phyloP scores from a whole-genome alignment of 2,113 vertebrate genomes.

The Poicephalus meyeri region DNA sequence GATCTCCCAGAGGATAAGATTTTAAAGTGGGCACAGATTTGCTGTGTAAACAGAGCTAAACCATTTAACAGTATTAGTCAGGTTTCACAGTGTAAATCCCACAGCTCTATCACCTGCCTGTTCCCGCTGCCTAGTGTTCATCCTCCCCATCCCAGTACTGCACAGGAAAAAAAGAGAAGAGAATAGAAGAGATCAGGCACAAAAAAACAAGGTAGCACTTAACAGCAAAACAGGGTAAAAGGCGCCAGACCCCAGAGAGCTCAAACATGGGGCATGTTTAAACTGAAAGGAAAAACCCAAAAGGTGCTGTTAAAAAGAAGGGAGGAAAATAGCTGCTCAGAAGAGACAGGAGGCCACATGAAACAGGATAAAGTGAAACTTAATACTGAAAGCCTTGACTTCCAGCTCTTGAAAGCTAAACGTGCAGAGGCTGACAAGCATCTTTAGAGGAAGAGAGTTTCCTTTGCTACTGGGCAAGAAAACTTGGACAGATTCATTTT shows the following conservation, averaged over 20 bases:
- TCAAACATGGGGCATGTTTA: neutral
- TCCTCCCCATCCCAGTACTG: neutral
- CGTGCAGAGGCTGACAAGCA: neutral
- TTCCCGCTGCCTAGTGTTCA: neutral
- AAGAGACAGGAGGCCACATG: neutral
- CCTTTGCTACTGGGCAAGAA: neutral
- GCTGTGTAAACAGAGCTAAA: neutral
- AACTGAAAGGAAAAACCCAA: neutral
- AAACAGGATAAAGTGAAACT: neutral
- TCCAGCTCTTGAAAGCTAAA: neutral
- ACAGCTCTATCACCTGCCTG: neutral
- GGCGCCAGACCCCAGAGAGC: neutral
- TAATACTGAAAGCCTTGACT: neutral
- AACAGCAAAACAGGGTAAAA: neutral
- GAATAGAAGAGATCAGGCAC: neutral
- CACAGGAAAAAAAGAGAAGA: neutral
- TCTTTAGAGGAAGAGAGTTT: neutral
- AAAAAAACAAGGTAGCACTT: neutral
- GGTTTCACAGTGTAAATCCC: slow-evolving; percentile 14
- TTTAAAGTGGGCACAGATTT: neutral
- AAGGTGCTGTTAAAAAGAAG: neutral
- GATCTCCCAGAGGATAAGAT: neutral
- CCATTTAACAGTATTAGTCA: neutral
- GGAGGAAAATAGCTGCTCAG: neutral
- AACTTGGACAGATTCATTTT: neutral